Conservation (phyloP, 92 coral and sea anemone species). For the Chrysogorgia sp. region DNA sequence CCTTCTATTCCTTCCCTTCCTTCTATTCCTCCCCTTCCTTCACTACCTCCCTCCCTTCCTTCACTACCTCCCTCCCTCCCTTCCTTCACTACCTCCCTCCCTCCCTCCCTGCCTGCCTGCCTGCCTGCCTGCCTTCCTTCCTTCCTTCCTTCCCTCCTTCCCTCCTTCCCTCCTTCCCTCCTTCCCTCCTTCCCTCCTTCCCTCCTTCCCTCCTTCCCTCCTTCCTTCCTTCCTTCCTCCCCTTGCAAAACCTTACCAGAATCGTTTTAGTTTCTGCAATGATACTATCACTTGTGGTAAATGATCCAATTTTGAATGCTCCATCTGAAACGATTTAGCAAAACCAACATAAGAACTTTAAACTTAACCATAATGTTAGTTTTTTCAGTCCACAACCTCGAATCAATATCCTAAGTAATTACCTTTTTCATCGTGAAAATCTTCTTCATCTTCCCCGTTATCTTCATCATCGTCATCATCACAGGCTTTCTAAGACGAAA, state of each 20-base stretch:
- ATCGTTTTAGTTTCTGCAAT: background rate
- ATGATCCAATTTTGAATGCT: conserved; percentile 24
- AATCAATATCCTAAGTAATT: background rate
- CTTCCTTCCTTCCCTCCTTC: background rate
- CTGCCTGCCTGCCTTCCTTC: background rate
- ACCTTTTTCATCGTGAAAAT: conserved; percentile 52
- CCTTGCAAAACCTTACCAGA: background rate
- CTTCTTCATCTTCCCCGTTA: conserved; percentile 38
- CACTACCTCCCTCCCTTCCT: background rate
- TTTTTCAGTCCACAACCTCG: too few species aligned
- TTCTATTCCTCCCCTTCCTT: background rate
- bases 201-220: background rate
- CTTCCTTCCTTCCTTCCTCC: background rate
- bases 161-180: background rate
- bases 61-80: background rate
- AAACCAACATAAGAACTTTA: background rate
- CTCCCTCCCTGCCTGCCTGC: background rate
- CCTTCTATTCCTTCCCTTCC: background rate
- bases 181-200: background rate
- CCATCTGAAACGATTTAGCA: background rate
- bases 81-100: background rate
- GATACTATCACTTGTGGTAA: conserved; percentile 19
- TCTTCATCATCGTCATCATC: conserved; percentile 52
- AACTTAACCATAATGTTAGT: too few species aligned
- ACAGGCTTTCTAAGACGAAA: conserved; percentile 13